Conservation (phyloP, 2,888 invertebrate genomes). For the Cheilosia vernalis region DNA sequence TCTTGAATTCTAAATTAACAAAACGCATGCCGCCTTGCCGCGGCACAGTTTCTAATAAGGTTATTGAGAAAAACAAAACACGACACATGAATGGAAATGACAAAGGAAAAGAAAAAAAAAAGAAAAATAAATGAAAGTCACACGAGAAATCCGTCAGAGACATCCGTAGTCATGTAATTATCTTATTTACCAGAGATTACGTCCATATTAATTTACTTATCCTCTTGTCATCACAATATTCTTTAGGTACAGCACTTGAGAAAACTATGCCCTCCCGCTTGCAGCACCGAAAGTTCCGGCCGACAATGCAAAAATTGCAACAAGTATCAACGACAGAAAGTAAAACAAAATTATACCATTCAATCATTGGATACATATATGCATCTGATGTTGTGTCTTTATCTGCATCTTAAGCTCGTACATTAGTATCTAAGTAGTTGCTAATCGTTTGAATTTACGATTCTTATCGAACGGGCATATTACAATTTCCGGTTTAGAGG, state of each 20-base stretch:
- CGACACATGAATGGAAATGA: neutral
- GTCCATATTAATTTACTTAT: constrained; percentile 72
- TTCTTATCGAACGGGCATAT: constrained; percentile 58
- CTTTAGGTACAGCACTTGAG: constrained; percentile 28
- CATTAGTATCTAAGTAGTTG: constrained; percentile 45
- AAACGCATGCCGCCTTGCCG: constrained; percentile 41
- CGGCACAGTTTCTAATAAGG: constrained; percentile 26
- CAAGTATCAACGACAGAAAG: neutral
- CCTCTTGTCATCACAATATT: constrained; percentile 60
- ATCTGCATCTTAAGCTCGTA: constrained; percentile 33
- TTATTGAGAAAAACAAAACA: constrained; percentile 31
- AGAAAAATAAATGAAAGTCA: constrained; percentile 49
- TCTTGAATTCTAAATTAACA: constrained; percentile 34
- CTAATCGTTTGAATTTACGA: constrained; percentile 59
- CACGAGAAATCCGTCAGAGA: constrained; percentile 67
- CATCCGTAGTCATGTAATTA: constrained; percentile 72
- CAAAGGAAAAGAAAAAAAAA: constrained; percentile 18
- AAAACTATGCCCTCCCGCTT: constrained; percentile 8
- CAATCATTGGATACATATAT: constrained; percentile 42
- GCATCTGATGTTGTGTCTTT: neutral
- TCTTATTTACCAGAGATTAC: constrained; percentile 71
- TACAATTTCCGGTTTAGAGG: constrained; percentile 57
- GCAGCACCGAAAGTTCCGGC: constrained; percentile 41
- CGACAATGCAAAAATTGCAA: constrained; percentile 31
- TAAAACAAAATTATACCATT: constrained; percentile 8